These are phyloP conservation scores for Cyaniris semiargus DNA, from an alignment of 2,888 invertebrate species.

Conservation along the genomic window DNA sequence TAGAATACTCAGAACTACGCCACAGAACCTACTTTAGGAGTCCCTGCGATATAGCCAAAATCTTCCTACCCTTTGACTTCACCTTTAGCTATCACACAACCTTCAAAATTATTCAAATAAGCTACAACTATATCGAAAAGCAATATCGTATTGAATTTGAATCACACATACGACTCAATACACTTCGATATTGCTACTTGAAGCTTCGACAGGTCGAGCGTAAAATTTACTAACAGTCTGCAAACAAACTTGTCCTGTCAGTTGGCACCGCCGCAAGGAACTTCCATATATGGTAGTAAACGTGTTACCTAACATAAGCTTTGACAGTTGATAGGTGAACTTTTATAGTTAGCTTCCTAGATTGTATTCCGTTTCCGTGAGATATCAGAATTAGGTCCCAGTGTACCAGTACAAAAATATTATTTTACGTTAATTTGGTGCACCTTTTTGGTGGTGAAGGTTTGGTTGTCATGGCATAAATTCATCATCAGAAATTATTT, in stretches of 20 bases:
- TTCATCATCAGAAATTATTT: too few relatives aligned
- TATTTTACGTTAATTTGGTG: too few relatives aligned
- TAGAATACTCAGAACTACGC: too few relatives aligned
- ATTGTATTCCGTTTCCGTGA: too few relatives aligned
- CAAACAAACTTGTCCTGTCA: constrained; percentile 50
- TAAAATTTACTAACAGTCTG: constrained; percentile 52
- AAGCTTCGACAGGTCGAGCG: constrained; percentile 43
- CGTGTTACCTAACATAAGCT: background rate
- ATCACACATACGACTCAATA: constrained; percentile 2
- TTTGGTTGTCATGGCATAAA: too few relatives aligned
- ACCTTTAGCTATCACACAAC: too few relatives aligned
- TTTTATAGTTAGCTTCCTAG: background rate
- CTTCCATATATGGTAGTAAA: constrained; percentile 35
- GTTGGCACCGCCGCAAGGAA: constrained; percentile 41
- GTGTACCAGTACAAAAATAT: too few relatives aligned
- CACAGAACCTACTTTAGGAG: too few relatives aligned
- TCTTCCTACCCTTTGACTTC: too few relatives aligned
- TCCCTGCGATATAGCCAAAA: too few relatives aligned
- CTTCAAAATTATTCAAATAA: background rate
- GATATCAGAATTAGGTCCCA: too few relatives aligned
- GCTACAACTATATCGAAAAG: background rate
- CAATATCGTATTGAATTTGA: constrained; percentile 5
- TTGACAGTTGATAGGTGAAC: background rate
- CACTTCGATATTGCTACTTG: constrained; percentile 36
- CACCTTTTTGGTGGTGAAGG: too few relatives aligned